Evolutionary conservation across 2,113 vertebrate species (phyloP).

Genomic region (Pollimyrus isidori): DNA sequence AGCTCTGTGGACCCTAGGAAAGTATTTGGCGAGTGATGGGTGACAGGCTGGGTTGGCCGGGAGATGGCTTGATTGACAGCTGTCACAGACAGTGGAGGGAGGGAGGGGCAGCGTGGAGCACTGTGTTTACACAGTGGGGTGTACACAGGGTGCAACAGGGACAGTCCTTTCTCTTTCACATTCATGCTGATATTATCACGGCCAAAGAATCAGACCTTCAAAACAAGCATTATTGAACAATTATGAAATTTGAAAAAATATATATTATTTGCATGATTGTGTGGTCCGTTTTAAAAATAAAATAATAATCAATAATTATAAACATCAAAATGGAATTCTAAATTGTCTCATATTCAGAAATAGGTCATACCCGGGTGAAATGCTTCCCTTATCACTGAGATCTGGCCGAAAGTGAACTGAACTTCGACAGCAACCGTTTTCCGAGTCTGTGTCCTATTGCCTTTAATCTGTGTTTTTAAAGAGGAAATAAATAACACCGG

Average conservation of each 20-base stretch:
- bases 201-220: not conserved
- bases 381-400: constrained; percentile 58
- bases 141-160: not conserved
- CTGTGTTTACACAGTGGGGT: not conserved
- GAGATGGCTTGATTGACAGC: constrained; percentile 81
- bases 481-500: constrained; percentile 36
- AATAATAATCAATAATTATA: constrained; percentile 22
- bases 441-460: constrained; percentile 21
- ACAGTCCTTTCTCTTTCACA: not conserved
- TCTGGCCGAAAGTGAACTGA: constrained; percentile 51
- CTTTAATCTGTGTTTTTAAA: constrained; percentile 37
- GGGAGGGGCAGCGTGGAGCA: not conserved
- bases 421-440: constrained; percentile 39
- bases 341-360: constrained; percentile 49
- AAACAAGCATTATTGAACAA: not conserved
- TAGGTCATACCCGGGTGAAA: constrained; percentile 61
- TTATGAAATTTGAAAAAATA: not conserved
- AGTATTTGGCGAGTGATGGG: constrained; percentile 62
- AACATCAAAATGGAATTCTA: constrained; percentile 38
- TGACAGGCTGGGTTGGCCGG: constrained; percentile 58
- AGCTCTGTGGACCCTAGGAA: constrained; percentile 77
- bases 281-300: not conserved
- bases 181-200: not conserved
- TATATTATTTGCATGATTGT: not conserved
- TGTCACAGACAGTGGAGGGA: constrained; percentile 49